Conservation (phyloP, 2,797 vertebrate species). For the Lagothrix lagotricha region DNA sequence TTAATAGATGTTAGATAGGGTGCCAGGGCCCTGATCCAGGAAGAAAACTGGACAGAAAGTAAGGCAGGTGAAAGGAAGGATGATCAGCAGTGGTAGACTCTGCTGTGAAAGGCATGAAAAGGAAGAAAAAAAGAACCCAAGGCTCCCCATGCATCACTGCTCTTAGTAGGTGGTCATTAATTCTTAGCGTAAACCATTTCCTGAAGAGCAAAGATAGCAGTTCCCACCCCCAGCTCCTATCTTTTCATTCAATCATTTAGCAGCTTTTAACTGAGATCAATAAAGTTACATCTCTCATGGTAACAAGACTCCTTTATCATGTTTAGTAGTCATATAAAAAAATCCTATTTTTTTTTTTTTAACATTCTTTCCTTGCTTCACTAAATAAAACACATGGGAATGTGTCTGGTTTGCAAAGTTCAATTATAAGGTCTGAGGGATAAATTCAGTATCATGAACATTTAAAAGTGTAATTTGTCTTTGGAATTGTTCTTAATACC, state of each 20-base stretch:
- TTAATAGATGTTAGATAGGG: neutral
- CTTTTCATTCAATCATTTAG: slow-evolving; percentile 41
- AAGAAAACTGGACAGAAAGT: neutral
- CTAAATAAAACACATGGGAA: slow-evolving; percentile 35
- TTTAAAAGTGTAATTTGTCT: slow-evolving; percentile 68
- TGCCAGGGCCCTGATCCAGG: neutral
- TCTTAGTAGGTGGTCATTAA: neutral
- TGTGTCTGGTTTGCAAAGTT: slow-evolving; percentile 51
- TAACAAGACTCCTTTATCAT: slow-evolving; percentile 48
- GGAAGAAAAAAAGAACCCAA: neutral
- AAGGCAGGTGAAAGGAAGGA: neutral
- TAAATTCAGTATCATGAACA: slow-evolving; percentile 61
- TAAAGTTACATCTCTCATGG: slow-evolving; percentile 25
- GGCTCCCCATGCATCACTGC: neutral
- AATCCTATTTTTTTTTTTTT: slow-evolving; percentile 42
- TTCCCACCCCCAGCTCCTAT: neutral
- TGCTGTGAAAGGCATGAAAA: neutral
- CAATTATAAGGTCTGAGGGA: slow-evolving; percentile 58
- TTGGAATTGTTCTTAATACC: slow-evolving; percentile 54
- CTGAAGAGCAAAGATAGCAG: neutral
- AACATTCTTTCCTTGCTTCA: slow-evolving; percentile 46
- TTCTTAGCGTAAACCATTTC: slow-evolving; percentile 1
- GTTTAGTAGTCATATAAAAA: slow-evolving; percentile 55
- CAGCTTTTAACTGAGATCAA: slow-evolving; percentile 54
- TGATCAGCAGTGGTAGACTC: neutral